Base-by-base conservation (phyloP, 1,140 invertebrate genomes). In the Aphelenchoides avenae region DNA sequence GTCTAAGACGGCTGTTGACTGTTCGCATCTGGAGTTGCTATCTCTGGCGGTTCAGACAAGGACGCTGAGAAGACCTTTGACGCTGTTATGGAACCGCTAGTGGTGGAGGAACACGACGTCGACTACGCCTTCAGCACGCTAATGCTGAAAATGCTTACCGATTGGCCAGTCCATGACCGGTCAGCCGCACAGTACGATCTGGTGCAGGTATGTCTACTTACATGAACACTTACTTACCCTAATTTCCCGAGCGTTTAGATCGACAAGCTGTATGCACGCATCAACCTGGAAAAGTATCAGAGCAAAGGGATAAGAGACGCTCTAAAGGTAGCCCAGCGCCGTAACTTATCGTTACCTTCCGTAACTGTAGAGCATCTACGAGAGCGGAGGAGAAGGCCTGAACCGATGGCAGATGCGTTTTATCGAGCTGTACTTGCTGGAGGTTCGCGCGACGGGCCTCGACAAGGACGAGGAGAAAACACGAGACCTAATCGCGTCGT, bases 61-160 rank as follows among this genome's bases (percentile, higher is more conserved):
- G 53, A 53, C 11, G 26, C 31, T 7, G 22, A 5, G 5, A 27
- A 43, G 20, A 59, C 48, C 5, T 76, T 76, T 39, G 72, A 74
- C 18, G 64, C 56, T 13, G 70, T 71, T n/a, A 34, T 77, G 11
- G 49, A 46, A 9, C 66, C 75, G 29, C 41, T 77, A 34, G 43
- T 77, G n/a, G 52, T 44, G 5, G 72, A 77, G 46, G 64, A 68
- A 31, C 71, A 67, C 53, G 72, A 69, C 13, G 50, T 77, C 15
- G 55, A 76, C 26, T 77, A 70, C 41, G 67, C 68, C 0, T 75
- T 75, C 41, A 60, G 71, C n/a, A 72, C 70, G 15, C 42, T 72
- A 3, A 20, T 71, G 11, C 36, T 73, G 3, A 77, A 75, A 57
- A 75, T 75, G 72, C 46, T 75, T 13, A 75, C 75, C 4, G 72